phyloP scores from a whole-genome alignment of 1,140 invertebrate genomes.

The Cotesia typhae region DNA sequence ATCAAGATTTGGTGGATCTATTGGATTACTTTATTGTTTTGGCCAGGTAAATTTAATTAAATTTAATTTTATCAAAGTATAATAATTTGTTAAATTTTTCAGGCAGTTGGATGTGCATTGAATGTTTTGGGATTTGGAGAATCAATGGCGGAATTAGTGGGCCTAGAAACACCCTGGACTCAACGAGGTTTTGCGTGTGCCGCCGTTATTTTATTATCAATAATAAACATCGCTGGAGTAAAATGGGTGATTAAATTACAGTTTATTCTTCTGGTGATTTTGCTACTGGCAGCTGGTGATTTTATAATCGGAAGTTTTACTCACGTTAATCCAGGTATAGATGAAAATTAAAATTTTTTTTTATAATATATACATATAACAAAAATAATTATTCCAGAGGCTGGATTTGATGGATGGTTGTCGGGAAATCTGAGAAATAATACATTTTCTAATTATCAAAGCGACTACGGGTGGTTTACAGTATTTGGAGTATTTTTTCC shows the following conservation, averaged over 20 bases:
- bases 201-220: slow-evolving; percentile 82
- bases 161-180: slow-evolving; percentile 77
- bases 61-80: background rate
- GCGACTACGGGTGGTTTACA: slow-evolving; percentile 87
- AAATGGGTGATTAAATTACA: slow-evolving; percentile 94
- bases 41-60: slow-evolving; percentile 76
- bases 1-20: slow-evolving; percentile 87
- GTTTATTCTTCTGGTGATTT: slow-evolving; percentile 82
- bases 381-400: slow-evolving; percentile 66
- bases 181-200: slow-evolving; percentile 82
- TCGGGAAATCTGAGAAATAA: slow-evolving; percentile 83
- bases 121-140: slow-evolving; percentile 95
- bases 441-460: slow-evolving; percentile 80
- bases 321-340: slow-evolving; percentile 70
- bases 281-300: slow-evolving; percentile 86
- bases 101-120: slow-evolving; percentile 94
- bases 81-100: slow-evolving; percentile 26
- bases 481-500: slow-evolving; percentile 96
- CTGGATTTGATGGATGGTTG: slow-evolving; percentile 88
- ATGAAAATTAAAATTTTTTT: background rate
- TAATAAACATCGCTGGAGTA: slow-evolving; percentile 90
- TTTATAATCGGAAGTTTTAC: slow-evolving; percentile 90
- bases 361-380: background rate
- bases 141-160: slow-evolving; percentile 86
- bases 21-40: slow-evolving; percentile 94